phyloP scores from a whole-genome alignment of 2,888 invertebrate genomes.

The Masnerella sp. region DNA sequence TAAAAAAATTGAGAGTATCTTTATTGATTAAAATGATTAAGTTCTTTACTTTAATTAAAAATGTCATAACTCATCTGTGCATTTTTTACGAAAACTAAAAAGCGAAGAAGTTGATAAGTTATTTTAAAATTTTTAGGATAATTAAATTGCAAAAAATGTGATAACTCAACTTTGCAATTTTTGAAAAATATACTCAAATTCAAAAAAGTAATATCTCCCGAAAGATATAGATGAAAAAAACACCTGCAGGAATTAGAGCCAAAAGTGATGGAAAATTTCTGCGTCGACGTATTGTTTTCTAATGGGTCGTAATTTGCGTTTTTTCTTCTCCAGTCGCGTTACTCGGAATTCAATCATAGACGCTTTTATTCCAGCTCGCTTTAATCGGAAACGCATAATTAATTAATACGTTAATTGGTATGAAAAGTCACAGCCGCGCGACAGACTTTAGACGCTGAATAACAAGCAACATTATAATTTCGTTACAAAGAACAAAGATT shows the following conservation, averaged over 20 bases:
- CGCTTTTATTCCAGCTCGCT: not conserved
- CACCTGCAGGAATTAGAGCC: too few relatives aligned
- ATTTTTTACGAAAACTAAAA: too few relatives aligned
- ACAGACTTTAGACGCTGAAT: constrained; percentile 34
- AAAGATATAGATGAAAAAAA: not conserved
- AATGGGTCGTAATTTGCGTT: constrained; percentile 17
- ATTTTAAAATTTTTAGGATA: too few relatives aligned
- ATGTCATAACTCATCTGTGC: too few relatives aligned
- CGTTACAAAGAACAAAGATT: constrained; percentile 1
- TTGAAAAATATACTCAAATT: too few relatives aligned
- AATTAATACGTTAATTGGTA: constrained; percentile 29
- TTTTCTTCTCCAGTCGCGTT: constrained; percentile 12
- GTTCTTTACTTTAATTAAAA: too few relatives aligned
- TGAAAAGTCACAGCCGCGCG: constrained; percentile 4
- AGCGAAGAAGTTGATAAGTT: too few relatives aligned
- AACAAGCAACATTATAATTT: not conserved
- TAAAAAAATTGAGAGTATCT: too few relatives aligned
- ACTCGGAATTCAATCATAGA: constrained; percentile 25
- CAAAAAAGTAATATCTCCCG: not conserved
- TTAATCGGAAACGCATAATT: constrained; percentile 29
- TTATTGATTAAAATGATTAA: too few relatives aligned
- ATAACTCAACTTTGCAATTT: too few relatives aligned
- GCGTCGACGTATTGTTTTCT: constrained; percentile 14
- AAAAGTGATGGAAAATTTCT: constrained; percentile 12
- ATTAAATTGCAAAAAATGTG: too few relatives aligned